Conservation (phyloP, 2,888 invertebrate species). For the Sarcophaga subvicina region DNA sequence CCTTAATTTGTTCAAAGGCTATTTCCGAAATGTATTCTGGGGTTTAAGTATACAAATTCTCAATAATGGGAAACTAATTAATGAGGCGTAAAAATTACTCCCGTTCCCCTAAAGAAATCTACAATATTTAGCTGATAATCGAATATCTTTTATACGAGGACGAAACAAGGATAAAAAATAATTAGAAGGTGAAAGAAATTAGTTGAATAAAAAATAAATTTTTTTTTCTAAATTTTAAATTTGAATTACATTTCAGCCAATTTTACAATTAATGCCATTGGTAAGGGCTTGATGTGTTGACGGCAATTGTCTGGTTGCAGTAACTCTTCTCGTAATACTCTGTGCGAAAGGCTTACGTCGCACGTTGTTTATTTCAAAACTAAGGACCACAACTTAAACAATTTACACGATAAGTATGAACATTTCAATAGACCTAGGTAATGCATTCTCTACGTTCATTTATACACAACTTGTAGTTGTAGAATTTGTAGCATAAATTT, state of each 20-base stretch:
- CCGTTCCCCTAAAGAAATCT: neutral
- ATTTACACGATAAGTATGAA: constrained; percentile 4
- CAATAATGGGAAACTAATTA: neutral
- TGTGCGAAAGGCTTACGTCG: neutral
- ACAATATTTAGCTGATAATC: neutral
- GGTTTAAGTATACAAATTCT: neutral
- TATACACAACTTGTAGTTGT: neutral
- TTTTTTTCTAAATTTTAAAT: neutral
- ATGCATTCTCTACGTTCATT: too few species aligned
- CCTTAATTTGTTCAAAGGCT: neutral
- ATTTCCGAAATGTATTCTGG: neutral
- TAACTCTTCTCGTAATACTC: neutral
- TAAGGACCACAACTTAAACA: neutral
- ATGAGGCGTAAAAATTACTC: neutral
- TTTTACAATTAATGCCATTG: constrained; percentile 23
- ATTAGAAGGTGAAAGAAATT: neutral
- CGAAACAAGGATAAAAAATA: neutral
- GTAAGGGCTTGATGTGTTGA: neutral
- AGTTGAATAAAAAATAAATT: too few species aligned
- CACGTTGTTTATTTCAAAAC: constrained; percentile 12
- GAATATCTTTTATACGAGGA: neutral
- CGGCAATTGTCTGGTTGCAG: neutral
- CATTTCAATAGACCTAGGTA: neutral
- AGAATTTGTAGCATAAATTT: neutral
- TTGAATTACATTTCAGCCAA: constrained; percentile 13